phyloP scores from a whole-genome alignment of 2,113 vertebrate genomes.

The Hyaena hyaena region DNA sequence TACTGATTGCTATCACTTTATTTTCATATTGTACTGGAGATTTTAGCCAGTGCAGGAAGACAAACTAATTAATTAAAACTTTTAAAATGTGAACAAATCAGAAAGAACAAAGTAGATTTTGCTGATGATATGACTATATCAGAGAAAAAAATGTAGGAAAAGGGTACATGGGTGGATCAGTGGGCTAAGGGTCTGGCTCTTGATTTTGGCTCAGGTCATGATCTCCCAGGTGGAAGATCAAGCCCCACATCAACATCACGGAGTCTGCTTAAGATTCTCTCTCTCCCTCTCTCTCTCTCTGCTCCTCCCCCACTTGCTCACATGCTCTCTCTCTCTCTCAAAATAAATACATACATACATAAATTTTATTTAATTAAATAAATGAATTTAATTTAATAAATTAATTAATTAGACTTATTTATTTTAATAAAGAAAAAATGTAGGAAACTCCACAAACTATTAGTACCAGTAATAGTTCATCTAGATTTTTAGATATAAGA shows the following conservation, averaged over 20 bases:
- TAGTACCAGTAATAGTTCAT: neutral
- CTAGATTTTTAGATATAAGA: neutral
- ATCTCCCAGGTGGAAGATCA: too few relatives aligned
- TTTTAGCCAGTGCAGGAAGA: neutral
- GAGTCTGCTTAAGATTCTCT: too few relatives aligned
- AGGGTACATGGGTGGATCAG: too few relatives aligned
- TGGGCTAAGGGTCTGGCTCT: too few relatives aligned
- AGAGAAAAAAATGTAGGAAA: conserved; percentile 34
- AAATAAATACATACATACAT: too few relatives aligned
- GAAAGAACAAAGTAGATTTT: neutral
- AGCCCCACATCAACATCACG: too few relatives aligned
- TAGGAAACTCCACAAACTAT: neutral
- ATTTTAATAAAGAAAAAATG: neutral
- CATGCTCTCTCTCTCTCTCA: too few relatives aligned
- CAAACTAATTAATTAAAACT: neutral
- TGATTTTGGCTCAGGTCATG: too few relatives aligned
- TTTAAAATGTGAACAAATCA: neutral
- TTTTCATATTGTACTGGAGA: neutral
- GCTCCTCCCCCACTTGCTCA: too few relatives aligned
- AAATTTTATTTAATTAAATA: neutral
- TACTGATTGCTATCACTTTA: neutral
- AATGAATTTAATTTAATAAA: too few relatives aligned
- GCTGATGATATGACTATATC: neutral
- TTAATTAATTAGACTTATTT: too few relatives aligned
- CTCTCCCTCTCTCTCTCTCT: too few relatives aligned